Conservation (phyloP, 2,888 invertebrate genomes). For the Tinea trinotella region DNA sequence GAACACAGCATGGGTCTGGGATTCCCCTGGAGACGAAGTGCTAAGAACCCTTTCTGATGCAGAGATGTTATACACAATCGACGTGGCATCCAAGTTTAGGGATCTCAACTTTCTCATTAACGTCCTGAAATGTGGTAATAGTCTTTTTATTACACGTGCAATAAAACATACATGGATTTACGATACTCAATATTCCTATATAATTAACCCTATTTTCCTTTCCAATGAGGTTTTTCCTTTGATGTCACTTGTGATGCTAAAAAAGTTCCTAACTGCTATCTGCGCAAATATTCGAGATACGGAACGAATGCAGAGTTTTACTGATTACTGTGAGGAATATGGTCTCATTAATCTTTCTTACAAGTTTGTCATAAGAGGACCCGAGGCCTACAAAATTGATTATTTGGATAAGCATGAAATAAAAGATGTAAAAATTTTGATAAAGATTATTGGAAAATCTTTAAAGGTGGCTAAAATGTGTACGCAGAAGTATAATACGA, state of each 20-base stretch:
- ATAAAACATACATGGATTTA: slow-evolving; percentile 44
- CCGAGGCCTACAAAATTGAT: slow-evolving; percentile 36
- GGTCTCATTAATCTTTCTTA: slow-evolving; percentile 31
- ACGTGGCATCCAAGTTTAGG: slow-evolving; percentile 41
- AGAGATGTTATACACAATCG: slow-evolving; percentile 46
- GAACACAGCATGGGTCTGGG: slow-evolving; percentile 23
- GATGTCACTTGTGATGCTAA: slow-evolving; percentile 47
- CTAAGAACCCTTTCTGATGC: slow-evolving; percentile 29
- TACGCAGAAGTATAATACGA: slow-evolving; percentile 19
- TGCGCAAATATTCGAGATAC: slow-evolving; percentile 32
- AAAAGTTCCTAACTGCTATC: slow-evolving; percentile 35
- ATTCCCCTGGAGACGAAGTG: too few relatives aligned
- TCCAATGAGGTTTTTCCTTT: slow-evolving; percentile 39
- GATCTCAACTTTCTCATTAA: slow-evolving; percentile 41
- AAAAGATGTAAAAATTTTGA: slow-evolving; percentile 23
- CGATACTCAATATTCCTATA: slow-evolving; percentile 30
- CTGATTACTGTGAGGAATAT: slow-evolving; percentile 33
- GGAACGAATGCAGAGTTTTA: slow-evolving; percentile 33
- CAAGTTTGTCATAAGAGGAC: slow-evolving; percentile 38
- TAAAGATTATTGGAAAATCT: slow-evolving; percentile 34
- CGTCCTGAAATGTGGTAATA: slow-evolving; percentile 41
- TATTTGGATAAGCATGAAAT: slow-evolving; percentile 26
- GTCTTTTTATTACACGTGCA: slow-evolving; percentile 38
- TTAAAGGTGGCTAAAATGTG: slow-evolving; percentile 31
- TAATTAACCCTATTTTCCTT: slow-evolving; percentile 38